These are phyloP conservation scores for Ypsolopha scabrella DNA, from an alignment of 2,888 invertebrate genomes.

Conservation along the genomic window DNA sequence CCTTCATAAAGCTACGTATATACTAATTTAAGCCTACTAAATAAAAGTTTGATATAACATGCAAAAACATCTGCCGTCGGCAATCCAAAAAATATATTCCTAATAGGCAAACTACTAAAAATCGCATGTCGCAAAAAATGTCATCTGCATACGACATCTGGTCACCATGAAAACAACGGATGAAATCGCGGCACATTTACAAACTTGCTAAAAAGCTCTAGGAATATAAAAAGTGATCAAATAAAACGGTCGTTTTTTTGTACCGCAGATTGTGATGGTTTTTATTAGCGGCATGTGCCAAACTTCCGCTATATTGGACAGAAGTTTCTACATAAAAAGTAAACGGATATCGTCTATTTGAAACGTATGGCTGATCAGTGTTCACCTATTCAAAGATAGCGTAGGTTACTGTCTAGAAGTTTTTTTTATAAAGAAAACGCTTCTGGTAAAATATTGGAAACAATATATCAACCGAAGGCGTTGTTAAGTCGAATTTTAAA, in stretches of 20 bases:
- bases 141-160: constrained; percentile 67
- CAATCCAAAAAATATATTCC: constrained; percentile 15
- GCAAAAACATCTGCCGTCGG: constrained; percentile 54
- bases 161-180: constrained; percentile 44
- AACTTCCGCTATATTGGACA: constrained; percentile 34
- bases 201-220: constrained; percentile 44
- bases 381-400: no score
- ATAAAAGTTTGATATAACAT: constrained; percentile 18
- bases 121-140: constrained; percentile 59
- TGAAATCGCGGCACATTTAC: constrained; percentile 41
- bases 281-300: constrained; percentile 51
- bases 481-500: no score
- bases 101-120: constrained; percentile 54
- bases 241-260: constrained; percentile 36
- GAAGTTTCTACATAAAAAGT: neutral
- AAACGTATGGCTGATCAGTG: neutral
- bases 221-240: constrained; percentile 24
- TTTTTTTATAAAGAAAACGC: no score
- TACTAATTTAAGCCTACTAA: no score
- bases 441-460: no score
- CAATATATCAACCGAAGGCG: no score
- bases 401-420: no score
- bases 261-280: constrained; percentile 29
- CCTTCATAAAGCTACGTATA: no score
- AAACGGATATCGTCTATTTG: neutral